Evolutionary conservation across 2,888 invertebrate species (phyloP), one percentile per base, ranked within the genome.

Genomic region (Amblyjoppa fuscipennis): DNA sequence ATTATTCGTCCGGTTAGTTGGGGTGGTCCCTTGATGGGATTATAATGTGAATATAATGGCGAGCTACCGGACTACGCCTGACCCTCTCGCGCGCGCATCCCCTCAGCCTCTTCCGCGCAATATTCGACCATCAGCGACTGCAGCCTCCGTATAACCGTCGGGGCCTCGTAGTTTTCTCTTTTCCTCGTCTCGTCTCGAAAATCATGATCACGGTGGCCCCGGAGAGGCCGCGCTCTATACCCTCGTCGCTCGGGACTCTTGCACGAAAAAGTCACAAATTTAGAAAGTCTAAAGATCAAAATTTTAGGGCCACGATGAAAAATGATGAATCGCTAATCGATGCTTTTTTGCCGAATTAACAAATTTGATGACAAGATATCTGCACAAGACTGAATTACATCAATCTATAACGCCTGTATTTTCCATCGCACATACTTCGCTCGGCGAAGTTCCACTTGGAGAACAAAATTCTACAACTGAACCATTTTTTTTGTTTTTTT

Each of bases 21-120:
- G 89, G 90, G 90, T 90, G 91, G 90, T 91, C 91, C 89, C 59
- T 91, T 93, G 92, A 93, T 93, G 93, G 90, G 92, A 92, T 93
- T 93, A 93, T 93, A 93, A 93, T 93, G 93, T 90, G 93, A 92
- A 92, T 92, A 92, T 93, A 93, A 93, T 93, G 91, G 91, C 90
- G 89, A 89, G 91, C 93, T 93, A 92, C 93, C 90, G 93, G 85
- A 88, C 90, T 93, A 93, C 92, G 92, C 92, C 88, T 77, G 77
- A 86, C 88, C 89, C 87, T 89, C 88, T 59, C 25, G 59, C 56
- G 84, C 81, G 59, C 81, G 59, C 79, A 73, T 71, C 82, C 78
- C 77, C 78, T 56, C 78, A 28, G 78, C 83, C 53, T 25, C 45
- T 56, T 66, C 53, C 20, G 41, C n/a, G 76, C 66, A 71, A 80